Conservation (phyloP, 2,797 vertebrate genomes). For the Nothura maculosa region DNA sequence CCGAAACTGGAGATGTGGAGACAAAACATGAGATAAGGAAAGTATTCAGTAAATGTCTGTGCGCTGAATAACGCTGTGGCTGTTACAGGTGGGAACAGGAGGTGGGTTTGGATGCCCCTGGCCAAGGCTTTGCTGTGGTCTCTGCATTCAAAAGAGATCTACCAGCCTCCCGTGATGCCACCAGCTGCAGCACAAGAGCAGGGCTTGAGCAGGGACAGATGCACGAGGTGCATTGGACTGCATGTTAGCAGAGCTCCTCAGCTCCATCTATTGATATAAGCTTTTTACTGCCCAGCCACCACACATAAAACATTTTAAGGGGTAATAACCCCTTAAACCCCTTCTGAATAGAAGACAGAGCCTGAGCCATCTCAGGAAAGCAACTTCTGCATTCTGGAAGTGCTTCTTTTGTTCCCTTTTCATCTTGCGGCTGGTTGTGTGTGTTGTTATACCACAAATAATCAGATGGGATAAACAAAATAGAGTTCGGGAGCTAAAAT, state of each 20-base stretch:
- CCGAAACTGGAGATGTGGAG: not conserved
- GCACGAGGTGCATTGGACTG: constrained; percentile 3
- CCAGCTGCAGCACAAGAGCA: constrained; percentile 32
- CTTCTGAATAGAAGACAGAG: not conserved
- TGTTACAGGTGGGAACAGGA: constrained; percentile 15
- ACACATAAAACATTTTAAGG: constrained; percentile 37
- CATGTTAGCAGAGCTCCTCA: constrained; percentile 4
- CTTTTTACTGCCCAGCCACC: constrained; percentile 20
- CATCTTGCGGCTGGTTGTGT: not conserved
- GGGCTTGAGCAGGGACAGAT: constrained; percentile 26
- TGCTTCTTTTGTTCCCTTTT: not conserved
- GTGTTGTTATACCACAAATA: not conserved
- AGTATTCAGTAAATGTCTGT: not conserved
- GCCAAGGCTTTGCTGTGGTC: not conserved
- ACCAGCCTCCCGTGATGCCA: not conserved
- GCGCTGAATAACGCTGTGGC: not conserved
- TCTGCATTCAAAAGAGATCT: not conserved
- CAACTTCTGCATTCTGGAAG: not conserved
- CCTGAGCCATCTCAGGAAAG: not conserved
- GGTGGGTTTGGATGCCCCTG: not conserved
- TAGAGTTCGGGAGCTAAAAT: not conserved
- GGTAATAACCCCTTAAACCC: not conserved
- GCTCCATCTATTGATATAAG: not conserved
- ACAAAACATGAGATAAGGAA: not conserved
- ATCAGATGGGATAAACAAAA: not conserved